These are phyloP conservation scores for Podabrus alpinus DNA, from an alignment of 2,888 invertebrate species.

Conservation along the genomic window DNA sequence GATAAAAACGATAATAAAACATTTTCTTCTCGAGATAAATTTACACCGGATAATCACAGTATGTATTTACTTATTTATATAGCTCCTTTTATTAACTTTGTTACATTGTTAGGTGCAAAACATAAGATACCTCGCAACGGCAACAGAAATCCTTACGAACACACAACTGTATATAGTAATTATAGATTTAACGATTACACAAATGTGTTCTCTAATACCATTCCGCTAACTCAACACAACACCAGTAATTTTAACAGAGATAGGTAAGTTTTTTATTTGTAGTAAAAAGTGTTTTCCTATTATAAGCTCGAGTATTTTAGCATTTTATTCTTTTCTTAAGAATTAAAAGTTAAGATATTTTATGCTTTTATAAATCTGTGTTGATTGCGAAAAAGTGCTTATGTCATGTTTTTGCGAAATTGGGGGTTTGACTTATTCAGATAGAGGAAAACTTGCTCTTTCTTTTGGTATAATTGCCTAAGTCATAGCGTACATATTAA, in stretches of 20 bases:
- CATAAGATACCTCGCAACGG: constrained; percentile 6
- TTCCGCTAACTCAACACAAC: constrained; percentile 5
- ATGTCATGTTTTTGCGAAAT: too few relatives aligned
- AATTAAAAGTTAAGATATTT: too few relatives aligned
- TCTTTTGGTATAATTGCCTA: too few relatives aligned
- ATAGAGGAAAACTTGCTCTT: too few relatives aligned
- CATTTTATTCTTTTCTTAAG: too few relatives aligned
- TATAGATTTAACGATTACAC: background rate
- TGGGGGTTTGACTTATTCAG: too few relatives aligned
- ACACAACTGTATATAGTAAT: constrained; percentile 10
- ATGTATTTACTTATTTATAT: background rate
- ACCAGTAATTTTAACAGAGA: constrained; percentile 12
- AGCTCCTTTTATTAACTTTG: background rate
- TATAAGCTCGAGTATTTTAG: too few relatives aligned
- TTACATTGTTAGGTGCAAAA: constrained; percentile 6
- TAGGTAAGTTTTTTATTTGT: constrained; percentile 5
- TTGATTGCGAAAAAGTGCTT: too few relatives aligned
- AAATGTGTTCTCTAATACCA: constrained; percentile 2
- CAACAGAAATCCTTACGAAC: constrained; percentile 13
- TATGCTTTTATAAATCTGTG: too few relatives aligned
- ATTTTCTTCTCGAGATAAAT: constrained; percentile 14
- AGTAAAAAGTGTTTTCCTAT: background rate
- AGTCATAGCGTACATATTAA: too few relatives aligned
- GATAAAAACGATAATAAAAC: constrained; percentile 33
- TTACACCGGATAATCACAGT: background rate